Conservation (phyloP, 1,140 invertebrate species). For the Manduca sexta region DNA sequence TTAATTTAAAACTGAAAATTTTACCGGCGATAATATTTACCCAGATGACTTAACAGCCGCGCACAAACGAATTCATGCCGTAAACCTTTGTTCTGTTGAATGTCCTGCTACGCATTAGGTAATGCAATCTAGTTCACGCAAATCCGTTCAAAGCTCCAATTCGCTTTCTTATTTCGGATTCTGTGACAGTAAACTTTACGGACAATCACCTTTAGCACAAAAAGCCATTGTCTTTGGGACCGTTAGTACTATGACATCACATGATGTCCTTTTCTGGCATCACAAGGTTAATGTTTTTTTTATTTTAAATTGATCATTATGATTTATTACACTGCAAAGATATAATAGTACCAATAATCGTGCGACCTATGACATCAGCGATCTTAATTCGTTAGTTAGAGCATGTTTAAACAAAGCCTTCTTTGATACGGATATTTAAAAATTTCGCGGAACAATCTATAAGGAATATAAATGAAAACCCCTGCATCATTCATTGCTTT, state of each 20-base stretch:
- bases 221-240: constrained; percentile 6
- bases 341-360: constrained; percentile 33
- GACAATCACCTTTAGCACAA: constrained; percentile 5
- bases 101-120: not conserved
- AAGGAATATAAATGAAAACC: no score
- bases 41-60: no score
- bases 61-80: no score
- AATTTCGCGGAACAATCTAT: constrained; percentile 10
- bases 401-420: not conserved
- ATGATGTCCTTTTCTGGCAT: constrained; percentile 15
- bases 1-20: no score
- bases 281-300: constrained; percentile 29
- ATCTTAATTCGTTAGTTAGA: constrained; percentile 15
- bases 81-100: not conserved
- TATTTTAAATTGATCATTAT: constrained; percentile 22
- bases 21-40: no score
- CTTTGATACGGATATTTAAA: no score
- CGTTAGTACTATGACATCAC: constrained; percentile 34
- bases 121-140: constrained; percentile 1
- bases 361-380: constrained; percentile 43
- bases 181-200: not conserved
- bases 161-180: constrained; percentile 2
- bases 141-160: not conserved
- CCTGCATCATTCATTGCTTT: no score
- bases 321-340: constrained; percentile 28